A percentile compares a stretch with the other conserved stretches of the same genome.
These are phyloP conservation scores for Drosophila teissieri DNA, from an alignment of 1,140 invertebrate genomes.

Conservation along the genomic window DNA sequence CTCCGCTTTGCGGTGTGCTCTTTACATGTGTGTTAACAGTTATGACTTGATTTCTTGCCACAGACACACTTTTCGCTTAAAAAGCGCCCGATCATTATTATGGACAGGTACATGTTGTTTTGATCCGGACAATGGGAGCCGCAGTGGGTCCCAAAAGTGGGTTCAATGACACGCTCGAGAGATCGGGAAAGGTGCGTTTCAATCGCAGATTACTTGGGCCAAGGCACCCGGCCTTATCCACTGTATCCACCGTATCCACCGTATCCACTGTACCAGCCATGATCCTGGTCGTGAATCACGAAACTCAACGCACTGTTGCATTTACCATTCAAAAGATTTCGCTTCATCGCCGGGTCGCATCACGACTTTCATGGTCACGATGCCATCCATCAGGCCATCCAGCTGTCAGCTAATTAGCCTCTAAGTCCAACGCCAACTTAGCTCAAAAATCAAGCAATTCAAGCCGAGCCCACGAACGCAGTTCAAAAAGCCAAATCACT, in stretches of 20 bases:
- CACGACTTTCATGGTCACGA: slow-evolving; percentile 72
- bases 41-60: slow-evolving; percentile 74
- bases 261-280: slow-evolving; percentile 6
- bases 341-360: slow-evolving; percentile 26
- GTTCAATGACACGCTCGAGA: slow-evolving; percentile 43
- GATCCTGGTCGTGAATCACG: slow-evolving; percentile 46
- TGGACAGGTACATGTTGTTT: slow-evolving; percentile 52
- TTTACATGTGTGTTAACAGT: slow-evolving; percentile 61
- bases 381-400: slow-evolving; percentile 30
- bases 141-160: slow-evolving; percentile 18
- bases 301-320: slow-evolving; percentile 34
- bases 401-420: slow-evolving; percentile 42
- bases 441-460: slow-evolving; percentile 10
- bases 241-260: slow-evolving; percentile 4
- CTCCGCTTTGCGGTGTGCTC: slow-evolving; percentile 37
- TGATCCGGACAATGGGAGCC: slow-evolving; percentile 38
- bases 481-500: slow-evolving; percentile 65
- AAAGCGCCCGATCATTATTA: slow-evolving; percentile 71
- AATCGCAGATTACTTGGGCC: slow-evolving; percentile 13
- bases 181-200: slow-evolving; percentile 18
- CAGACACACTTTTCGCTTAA: slow-evolving; percentile 45
- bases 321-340: slow-evolving; percentile 1
- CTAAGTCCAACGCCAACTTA: slow-evolving; percentile 4
- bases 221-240: slow-evolving; percentile 16
- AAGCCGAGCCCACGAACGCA: slow-evolving; percentile 27